Base-by-base conservation (phyloP, 2,113 vertebrate species). In the Solenodon paradoxus region DNA sequence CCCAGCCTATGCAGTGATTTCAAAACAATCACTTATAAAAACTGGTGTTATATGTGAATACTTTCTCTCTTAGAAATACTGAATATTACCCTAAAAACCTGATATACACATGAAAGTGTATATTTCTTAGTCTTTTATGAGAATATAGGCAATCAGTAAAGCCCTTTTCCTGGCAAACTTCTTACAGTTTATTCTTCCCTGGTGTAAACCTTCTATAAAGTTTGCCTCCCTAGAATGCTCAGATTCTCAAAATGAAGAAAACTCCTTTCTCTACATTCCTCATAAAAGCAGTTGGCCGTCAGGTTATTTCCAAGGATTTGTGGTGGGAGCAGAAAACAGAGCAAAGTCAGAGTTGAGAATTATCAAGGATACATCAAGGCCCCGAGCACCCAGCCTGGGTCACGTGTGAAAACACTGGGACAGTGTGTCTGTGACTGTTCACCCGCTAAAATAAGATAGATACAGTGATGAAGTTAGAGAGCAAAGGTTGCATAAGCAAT, bases 161-260 rank as follows among this genome's bases (percentile, higher is more conserved):
- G 38, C 5, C 28, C 17, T 7, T 64, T 53, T 30, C 51, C 20
- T 74, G 24, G 20, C 51, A 71, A 59, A 55, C 45, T 61, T 57
- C 19, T 61, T 57, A 45, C 2, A 47, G 28, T 35, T 49, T 11
- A 82, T 35, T 35, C 69, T 80, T 75, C 57, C 45, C 42, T 86
- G 35, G 35, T 30, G 1, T 42, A 17, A 89, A 49, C 12, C 35
- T 40, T 69, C 45, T 66, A 22, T 0, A 79, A 51, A 63, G 24
- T 64, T n/a, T 72, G 42, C n/a, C 16, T 59, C 16, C 49, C 51
- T 42, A 45, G 51, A 30, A 13, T 6, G 30, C 32, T 69, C 51
- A 89, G 83, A 92, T n/a, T 88, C 53, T 83, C 32, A 78, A 93
- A 88, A 92, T 64, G 24, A 90, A 17, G 16, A 77, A 84, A 85